These are phyloP conservation scores for Vombatus ursinus DNA, from an alignment of 2,113 vertebrate genomes.

Conservation along the genomic window DNA sequence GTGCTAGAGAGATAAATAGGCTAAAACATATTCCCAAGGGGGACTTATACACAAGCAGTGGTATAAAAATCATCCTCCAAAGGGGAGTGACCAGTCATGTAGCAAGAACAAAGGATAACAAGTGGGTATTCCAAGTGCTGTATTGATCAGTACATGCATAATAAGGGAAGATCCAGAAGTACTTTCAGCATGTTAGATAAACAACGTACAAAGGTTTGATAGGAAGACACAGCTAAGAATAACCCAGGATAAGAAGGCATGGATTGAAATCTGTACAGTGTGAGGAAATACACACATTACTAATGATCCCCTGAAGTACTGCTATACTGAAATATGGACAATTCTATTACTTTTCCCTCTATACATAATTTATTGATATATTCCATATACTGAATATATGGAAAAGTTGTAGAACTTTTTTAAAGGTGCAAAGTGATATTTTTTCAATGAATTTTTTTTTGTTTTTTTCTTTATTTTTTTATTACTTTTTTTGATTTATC, in stretches of 20 bases:
- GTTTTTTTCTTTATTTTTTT: no score
- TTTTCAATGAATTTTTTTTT: no score
- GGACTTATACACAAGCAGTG: not conserved
- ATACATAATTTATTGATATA: not conserved
- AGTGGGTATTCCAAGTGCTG: not conserved
- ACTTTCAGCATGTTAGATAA: not conserved
- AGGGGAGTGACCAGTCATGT: not conserved
- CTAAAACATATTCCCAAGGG: not conserved
- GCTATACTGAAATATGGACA: not conserved
- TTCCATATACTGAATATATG: no score
- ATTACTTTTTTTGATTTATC: no score
- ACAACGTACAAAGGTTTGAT: not conserved
- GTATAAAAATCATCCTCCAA: not conserved
- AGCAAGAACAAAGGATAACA: not conserved
- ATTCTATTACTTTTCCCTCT: not conserved
- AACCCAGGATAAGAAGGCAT: not conserved
- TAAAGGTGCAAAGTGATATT: not conserved
- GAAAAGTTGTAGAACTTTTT: not conserved
- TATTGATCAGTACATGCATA: not conserved
- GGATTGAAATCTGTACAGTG: not conserved
- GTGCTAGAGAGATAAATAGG: not conserved
- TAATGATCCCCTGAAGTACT: not conserved
- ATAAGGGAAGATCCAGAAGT: not conserved
- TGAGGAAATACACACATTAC: not conserved
- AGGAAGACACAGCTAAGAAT: not conserved